A percentile compares a stretch with the other conserved stretches of the same genome.
Conservation (phyloP, 2,888 invertebrate genomes). For the Seladonia tumulorum region DNA sequence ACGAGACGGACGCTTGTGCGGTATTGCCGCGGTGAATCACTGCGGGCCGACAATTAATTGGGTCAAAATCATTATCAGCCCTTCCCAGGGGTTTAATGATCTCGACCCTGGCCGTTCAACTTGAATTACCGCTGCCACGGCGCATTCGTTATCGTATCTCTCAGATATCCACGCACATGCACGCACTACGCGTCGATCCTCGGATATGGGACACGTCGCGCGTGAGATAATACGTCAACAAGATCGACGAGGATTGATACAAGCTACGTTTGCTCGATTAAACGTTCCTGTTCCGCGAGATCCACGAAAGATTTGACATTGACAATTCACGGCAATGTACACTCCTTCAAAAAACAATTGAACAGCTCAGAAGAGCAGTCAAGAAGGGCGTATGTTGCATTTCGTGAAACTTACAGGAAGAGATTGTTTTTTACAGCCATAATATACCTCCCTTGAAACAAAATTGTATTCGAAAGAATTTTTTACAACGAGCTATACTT, state of each 20-base stretch:
- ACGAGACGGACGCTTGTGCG: slow-evolving; percentile 21
- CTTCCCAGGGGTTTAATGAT: slow-evolving; percentile 65
- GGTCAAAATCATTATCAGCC: slow-evolving; percentile 70
- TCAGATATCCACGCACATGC: slow-evolving; percentile 38
- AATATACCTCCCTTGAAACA: too few relatives aligned
- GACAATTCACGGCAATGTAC: not conserved
- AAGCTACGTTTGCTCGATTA: slow-evolving; percentile 14
- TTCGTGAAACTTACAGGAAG: not conserved
- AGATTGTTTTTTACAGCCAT: too few relatives aligned
- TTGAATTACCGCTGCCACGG: slow-evolving; percentile 62
- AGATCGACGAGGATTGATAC: slow-evolving; percentile 50
- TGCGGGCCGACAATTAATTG: slow-evolving; percentile 59
- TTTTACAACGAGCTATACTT: too few relatives aligned
- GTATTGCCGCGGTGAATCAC: slow-evolving; percentile 47
- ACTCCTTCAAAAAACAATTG: not conserved
- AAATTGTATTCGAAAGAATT: too few relatives aligned
- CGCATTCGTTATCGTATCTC: slow-evolving; percentile 61
- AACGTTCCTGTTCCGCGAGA: slow-evolving; percentile 20
- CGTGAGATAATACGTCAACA: slow-evolving; percentile 56
- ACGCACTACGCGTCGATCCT: slow-evolving; percentile 9
- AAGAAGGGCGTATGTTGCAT: not conserved
- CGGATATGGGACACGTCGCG: slow-evolving; percentile 34
- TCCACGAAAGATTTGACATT: not conserved
- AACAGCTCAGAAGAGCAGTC: too few relatives aligned
- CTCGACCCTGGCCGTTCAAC: slow-evolving; percentile 67